Base-by-base conservation (phyloP, 2,888 invertebrate genomes). In the Galerucella nymphaeae region DNA sequence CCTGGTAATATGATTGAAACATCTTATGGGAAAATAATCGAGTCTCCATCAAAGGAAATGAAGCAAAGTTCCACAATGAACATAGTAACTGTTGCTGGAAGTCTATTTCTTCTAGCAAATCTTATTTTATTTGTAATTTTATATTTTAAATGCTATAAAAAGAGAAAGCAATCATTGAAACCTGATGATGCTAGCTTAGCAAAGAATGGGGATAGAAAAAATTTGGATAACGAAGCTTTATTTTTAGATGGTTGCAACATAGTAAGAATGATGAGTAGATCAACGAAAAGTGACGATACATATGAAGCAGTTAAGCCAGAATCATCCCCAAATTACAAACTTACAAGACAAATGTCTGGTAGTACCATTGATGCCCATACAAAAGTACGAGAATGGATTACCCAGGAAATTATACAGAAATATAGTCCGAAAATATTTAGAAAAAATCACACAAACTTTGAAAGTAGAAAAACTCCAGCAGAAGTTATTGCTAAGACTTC, bases 301-400 rank as follows among this genome's bases (percentile, higher is more conserved):
- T 89, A 89, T 63, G 89, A 90, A 75, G 89, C 89, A 65, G 86
- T 87, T 61, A 88, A 88, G 81, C 82, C 84, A 75, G 89, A 90
- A 75, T 86, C 88, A 79, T 84, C 90, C 84, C 87, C 91, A 85
- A 90, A 89, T 80, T 91, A 91, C 80, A 91, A 92, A 83, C 85
- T 93, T 41, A 89, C 92, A 20, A 86, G 94, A 23, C 93, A 94
- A 84, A 89, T 93, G 82, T 94, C 94, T 8, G 91, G 90, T 6
- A 94, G 94, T 75, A 95, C 95, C 0, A 91, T 96, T 76, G 95
- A 96, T 84, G 93, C 95, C 0, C 93, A 95, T 82, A 93, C 94
- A 14, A 95, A 95, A 89, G 95, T 96, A 1, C 90, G 92, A 75
- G 94, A 95, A 80, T 95, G 96, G 96, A 95, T 96, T 79, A 91